Conservation (phyloP, 2,113 vertebrate species). For the Myrmophylax atrothorax region DNA sequence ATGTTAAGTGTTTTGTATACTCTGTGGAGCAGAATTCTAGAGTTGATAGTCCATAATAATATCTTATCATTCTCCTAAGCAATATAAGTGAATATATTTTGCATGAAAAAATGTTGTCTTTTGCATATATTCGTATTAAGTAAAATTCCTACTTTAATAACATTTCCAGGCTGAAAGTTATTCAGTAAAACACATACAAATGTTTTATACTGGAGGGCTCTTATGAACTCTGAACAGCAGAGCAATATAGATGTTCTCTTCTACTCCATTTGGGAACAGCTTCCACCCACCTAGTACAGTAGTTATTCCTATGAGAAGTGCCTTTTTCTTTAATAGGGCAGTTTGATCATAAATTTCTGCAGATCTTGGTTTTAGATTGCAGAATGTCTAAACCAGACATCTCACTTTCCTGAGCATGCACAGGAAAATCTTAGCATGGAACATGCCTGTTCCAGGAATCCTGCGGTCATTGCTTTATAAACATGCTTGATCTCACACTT, state of each 20-base stretch:
- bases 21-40: neutral
- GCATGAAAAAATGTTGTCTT: neutral
- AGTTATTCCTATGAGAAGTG: neutral
- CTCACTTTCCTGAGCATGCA: neutral
- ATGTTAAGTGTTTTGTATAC: neutral
- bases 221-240: neutral
- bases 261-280: neutral
- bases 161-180: neutral
- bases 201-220: neutral
- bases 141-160: neutral
- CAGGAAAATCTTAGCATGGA: neutral
- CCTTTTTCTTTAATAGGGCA: neutral
- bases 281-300: neutral
- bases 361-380: neutral
- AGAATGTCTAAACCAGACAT: neutral
- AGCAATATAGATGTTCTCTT: neutral
- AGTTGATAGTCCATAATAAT: neutral
- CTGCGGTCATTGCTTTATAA: neutral
- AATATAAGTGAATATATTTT: neutral
- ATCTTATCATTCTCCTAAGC: neutral
- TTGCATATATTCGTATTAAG: neutral
- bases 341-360: neutral
- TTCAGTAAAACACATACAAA: neutral
- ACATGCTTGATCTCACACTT: neutral
- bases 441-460: neutral